Base-by-base conservation (phyloP, 2,888 invertebrate genomes). In the Loripinus fragilis region DNA sequence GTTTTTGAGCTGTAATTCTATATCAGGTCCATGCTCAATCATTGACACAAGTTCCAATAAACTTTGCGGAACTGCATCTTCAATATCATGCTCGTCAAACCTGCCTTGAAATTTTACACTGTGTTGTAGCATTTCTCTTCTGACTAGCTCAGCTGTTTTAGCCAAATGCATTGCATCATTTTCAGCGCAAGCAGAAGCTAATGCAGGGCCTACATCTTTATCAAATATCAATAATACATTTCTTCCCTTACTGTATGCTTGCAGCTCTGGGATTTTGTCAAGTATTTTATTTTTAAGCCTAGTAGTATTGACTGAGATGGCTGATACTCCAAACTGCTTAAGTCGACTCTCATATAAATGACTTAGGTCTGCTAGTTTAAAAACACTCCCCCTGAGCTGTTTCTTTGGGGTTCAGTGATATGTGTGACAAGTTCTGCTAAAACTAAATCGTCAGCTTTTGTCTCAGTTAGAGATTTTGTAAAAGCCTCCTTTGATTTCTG, bases 1-100 rank as follows among this genome's bases (percentile, higher is more conserved):
- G 28, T 55, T 5, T 25, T 55, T 17, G 8, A 55, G 55, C 55
- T 55, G 55, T 25, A 28, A 55, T 17, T 28, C 25, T 55, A 55
- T 55, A 17, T 48, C 20, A 25, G 38, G 35, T 17, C 68, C 69
- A 69, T 71, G 64, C 35, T 71, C 69, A 23, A 79, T 74, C 76
- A 76, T 80, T 17, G 64, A 72, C 0, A 79, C 75, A 48, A 79
- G 71, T 23, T 69, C 45, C 2, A 74, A 5, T 20, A 79, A 65
- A 25, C n/a, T 25, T 17, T 17, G n/a, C 23, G 17, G 72, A 60
- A 79, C 35, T 20, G 60, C 35, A 17, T 55, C 33, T 60, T 41
- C 42, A n/a, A 71, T 28, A 38, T 23, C 28, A 33, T 65, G 41
- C 8, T 0, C 60, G 5, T n/a, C 28, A 70, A 50, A 45, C 2